phyloP scores from a whole-genome alignment of 2,113 vertebrate species.

The Thinocorus orbignyianus region DNA sequence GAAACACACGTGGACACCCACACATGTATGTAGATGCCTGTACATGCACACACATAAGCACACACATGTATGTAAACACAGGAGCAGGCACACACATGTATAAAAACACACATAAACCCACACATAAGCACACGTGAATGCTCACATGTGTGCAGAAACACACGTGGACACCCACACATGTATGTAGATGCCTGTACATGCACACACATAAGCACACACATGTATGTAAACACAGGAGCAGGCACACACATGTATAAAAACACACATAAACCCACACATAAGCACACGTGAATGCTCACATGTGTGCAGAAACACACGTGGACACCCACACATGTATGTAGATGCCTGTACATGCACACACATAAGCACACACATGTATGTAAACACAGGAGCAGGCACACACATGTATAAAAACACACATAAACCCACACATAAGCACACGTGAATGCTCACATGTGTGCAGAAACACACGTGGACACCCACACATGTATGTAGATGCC shows the following conservation, averaged over 20 bases:
- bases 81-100: too few relatives aligned
- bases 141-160: neutral
- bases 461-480: neutral
- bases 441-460: too few relatives aligned
- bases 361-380: neutral
- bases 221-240: too few relatives aligned
- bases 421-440: neutral
- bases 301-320: neutral
- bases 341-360: too few relatives aligned
- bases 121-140: too few relatives aligned
- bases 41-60: fast-evolving
- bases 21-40: fast-evolving
- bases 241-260: too few relatives aligned
- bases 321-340: neutral
- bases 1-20: too few relatives aligned
- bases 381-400: too few relatives aligned
- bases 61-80: neutral
- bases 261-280: too few relatives aligned
- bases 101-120: too few relatives aligned
- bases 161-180: neutral
- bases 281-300: too few relatives aligned
- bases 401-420: neutral
- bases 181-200: too few relatives aligned
- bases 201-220: neutral
- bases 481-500: neutral